Evolutionary conservation across 1,140 invertebrate genomes (phyloP).

Genomic region (Meloidogyne floridensis): DNA sequence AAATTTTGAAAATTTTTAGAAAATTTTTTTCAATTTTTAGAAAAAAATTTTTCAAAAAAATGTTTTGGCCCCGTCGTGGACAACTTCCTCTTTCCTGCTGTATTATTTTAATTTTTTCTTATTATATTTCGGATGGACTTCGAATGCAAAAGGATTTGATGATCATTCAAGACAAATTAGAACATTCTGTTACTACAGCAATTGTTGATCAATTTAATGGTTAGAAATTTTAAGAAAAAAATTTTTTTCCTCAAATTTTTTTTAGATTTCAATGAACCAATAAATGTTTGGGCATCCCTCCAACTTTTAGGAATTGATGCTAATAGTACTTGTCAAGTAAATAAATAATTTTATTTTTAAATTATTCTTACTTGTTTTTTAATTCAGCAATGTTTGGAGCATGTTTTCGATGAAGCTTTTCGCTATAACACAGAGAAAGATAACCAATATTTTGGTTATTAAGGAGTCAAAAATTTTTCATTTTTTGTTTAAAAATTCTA

Average conservation of each 20-base stretch:
- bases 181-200: background rate
- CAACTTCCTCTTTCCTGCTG: background rate
- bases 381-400: background rate
- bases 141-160: background rate
- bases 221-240: background rate
- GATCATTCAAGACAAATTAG: background rate
- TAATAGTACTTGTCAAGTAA: background rate
- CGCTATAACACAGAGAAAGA: background rate
- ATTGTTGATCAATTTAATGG: background rate
- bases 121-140: background rate
- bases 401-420: background rate
- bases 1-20: no score
- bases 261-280: background rate
- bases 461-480: background rate
- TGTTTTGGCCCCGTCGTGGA: background rate
- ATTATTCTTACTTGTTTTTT: background rate
- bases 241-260: background rate
- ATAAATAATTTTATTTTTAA: background rate
- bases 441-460: background rate
- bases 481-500: no score
- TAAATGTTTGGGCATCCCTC: background rate
- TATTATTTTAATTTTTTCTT: background rate
- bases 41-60: no score
- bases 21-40: no score
- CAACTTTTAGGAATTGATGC: background rate